Evolutionary conservation across 1,140 invertebrate species (phyloP), one percentile per base, ranked within the genome.

Genomic region (Drosophila rhopaloa): DNA sequence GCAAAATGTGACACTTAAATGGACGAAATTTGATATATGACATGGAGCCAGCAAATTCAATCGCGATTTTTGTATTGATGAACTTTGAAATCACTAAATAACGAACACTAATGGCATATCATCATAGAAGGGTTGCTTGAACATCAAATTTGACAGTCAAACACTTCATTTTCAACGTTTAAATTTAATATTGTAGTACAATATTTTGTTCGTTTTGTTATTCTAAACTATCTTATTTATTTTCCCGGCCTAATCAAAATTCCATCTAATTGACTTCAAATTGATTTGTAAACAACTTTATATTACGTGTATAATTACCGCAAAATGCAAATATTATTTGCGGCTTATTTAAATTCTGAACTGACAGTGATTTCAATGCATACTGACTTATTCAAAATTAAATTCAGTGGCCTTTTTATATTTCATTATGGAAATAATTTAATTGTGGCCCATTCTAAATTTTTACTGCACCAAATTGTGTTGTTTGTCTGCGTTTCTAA

Each of bases 1-100:
- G 59, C 6, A 11, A 43, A 62, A 41, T 43, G 14, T 24, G 46
- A 10, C 37, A 66, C 61, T n/a, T 4, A 19, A 29, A 8, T 46
- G 58, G 16, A n/a, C 2, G 43, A 47, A 38, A 46, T 19, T 19
- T 19, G 32, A 46, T 62, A 53, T 19, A 51, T 37, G 13, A 35
- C 48, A 19, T 37, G 48, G 27, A 35, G 9, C 14, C 29, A 14
- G 48, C n/a, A 9, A 51, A 51, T 35, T 13, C 7, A 35, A 10
- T 51, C n/a, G 48, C 27, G n/a, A 16, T 5, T 14, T 35, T n/a
- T 14, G 0, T 16, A 16, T 32, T 10, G 48, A 32, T 50, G 48
- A 50, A 50, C 48, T 50, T 50, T 50, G 29, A 35, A 35, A 9
- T 35, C n/a, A 27, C 16, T 5, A 19, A 19, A 19, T 14, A 47